A percentile compares a stretch with the other conserved stretches of the same genome.
Evolutionary conservation across 2,113 vertebrate genomes (phyloP).

Genomic region (Oncorhynchus mykiss): DNA sequence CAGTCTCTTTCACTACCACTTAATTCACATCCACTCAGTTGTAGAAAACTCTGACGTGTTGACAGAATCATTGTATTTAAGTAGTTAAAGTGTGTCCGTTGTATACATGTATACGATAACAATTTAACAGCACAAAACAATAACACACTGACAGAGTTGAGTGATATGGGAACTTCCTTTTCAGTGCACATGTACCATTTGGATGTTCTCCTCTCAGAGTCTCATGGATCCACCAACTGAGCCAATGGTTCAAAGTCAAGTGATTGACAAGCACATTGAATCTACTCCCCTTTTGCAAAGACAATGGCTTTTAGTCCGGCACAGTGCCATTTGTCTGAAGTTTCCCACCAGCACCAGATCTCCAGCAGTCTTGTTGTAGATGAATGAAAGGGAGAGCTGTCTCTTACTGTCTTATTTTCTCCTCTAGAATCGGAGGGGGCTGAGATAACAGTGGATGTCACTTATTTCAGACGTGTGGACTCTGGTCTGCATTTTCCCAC

Average conservation of each 20-base stretch:
- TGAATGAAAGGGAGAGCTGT: slow-evolving; percentile 21
- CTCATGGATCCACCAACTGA: slow-evolving; percentile 9
- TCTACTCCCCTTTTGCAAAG: slow-evolving; percentile 28
- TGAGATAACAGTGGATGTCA: slow-evolving; percentile 47
- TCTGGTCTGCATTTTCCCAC: slow-evolving; percentile 10
- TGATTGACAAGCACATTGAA: slow-evolving; percentile 56
- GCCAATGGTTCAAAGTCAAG: slow-evolving; percentile 42
- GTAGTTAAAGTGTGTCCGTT: neutral
- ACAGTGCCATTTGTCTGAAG: slow-evolving; percentile 51
- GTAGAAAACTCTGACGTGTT: neutral
- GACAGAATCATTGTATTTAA: neutral
- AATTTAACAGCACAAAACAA: neutral
- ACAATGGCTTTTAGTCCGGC: slow-evolving; percentile 40
- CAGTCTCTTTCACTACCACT: neutral
- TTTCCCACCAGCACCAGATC: slow-evolving; percentile 30
- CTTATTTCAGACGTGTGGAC: slow-evolving; percentile 22
- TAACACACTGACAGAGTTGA: slow-evolving; percentile 26
- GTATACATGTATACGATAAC: neutral
- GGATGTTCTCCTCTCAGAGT: slow-evolving; percentile 29
- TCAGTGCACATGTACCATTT: slow-evolving; percentile 24
- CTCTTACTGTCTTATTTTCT: slow-evolving; percentile 39
- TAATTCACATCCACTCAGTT: neutral
- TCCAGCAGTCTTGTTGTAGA: slow-evolving; percentile 33
- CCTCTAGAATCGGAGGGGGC: slow-evolving; percentile 10
- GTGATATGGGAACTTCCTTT: neutral